phyloP scores from a whole-genome alignment of 2,113 vertebrate species.

The Aramus guarauna region DNA sequence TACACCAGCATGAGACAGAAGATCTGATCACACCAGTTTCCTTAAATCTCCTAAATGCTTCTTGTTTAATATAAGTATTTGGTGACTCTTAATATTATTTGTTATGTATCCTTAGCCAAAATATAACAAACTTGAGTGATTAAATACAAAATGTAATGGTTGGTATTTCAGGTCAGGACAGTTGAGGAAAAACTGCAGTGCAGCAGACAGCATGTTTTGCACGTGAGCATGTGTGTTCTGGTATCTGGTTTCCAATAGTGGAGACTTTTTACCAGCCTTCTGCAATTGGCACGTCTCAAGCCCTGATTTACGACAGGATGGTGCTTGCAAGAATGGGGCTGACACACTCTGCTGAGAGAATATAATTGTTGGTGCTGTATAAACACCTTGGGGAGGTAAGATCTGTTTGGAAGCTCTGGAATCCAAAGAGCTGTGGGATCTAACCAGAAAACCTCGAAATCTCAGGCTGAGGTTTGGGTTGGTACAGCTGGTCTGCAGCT shows the following conservation, averaged over 20 bases:
- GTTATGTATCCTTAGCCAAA: neutral
- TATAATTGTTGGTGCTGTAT: neutral
- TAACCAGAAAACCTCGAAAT: neutral
- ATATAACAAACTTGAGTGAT: neutral
- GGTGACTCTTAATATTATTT: neutral
- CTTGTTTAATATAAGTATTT: neutral
- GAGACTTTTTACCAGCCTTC: neutral
- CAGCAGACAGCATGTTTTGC: neutral
- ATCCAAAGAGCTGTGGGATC: neutral
- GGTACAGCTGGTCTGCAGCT: neutral
- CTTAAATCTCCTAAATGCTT: neutral
- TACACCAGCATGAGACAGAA: neutral
- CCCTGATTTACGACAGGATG: neutral
- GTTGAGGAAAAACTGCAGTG: neutral
- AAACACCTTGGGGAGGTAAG: neutral
- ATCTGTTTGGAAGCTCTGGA: neutral
- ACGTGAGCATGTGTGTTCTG: neutral
- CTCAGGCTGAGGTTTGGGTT: neutral
- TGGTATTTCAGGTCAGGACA: neutral
- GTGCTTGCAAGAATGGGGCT: accelerated
- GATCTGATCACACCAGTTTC: neutral
- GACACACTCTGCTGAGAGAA: neutral
- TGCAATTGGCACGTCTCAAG: neutral
- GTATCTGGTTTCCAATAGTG: neutral
- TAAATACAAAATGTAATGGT: neutral